A percentile compares a stretch with the other conserved stretches of the same genome.
phyloP scores from a whole-genome alignment of 2,797 vertebrate genomes.

The Pempheris klunzingeri region DNA sequence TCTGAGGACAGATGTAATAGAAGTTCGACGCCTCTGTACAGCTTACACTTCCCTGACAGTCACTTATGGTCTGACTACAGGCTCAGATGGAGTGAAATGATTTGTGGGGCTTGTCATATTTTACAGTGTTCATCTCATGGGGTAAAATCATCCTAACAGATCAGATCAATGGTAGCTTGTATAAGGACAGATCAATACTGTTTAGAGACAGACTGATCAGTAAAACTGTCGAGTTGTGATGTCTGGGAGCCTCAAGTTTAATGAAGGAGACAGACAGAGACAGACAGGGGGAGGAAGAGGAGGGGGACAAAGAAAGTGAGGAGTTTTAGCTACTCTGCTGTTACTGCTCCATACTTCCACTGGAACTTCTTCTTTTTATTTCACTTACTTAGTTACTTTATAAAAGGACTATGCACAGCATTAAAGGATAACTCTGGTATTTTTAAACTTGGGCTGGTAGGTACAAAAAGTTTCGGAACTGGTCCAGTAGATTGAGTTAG shows the following conservation, averaged over 20 bases:
- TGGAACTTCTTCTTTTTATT: not conserved
- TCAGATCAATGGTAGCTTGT: conserved; percentile 66
- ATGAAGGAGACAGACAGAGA: conserved; percentile 59
- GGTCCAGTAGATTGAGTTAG: too few relatives aligned
- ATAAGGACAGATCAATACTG: conserved; percentile 63
- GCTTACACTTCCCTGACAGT: conserved; percentile 16
- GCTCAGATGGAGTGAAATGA: conserved; percentile 11
- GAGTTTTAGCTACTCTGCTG: conserved; percentile 26
- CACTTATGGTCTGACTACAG: conserved; percentile 13
- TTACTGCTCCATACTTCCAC: not conserved
- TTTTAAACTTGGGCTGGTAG: too few relatives aligned
- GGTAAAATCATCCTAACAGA: conserved; percentile 63
- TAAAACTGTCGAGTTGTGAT: conserved; percentile 57
- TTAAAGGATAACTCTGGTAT: too few relatives aligned
- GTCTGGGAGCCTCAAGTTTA: conserved; percentile 61
- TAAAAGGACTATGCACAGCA: not conserved
- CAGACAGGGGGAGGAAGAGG: conserved; percentile 23
- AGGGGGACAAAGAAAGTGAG: conserved; percentile 1
- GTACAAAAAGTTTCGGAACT: too few relatives aligned
- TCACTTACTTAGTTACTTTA: not conserved
- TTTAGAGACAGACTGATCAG: conserved; percentile 73
- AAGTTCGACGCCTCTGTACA: not conserved
- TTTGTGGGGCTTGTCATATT: conserved; percentile 59
- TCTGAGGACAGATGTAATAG: conserved; percentile 3
- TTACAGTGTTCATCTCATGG: conserved; percentile 66